phyloP scores from a whole-genome alignment of 2,888 invertebrate genomes.

The Dynastes hyllus region DNA sequence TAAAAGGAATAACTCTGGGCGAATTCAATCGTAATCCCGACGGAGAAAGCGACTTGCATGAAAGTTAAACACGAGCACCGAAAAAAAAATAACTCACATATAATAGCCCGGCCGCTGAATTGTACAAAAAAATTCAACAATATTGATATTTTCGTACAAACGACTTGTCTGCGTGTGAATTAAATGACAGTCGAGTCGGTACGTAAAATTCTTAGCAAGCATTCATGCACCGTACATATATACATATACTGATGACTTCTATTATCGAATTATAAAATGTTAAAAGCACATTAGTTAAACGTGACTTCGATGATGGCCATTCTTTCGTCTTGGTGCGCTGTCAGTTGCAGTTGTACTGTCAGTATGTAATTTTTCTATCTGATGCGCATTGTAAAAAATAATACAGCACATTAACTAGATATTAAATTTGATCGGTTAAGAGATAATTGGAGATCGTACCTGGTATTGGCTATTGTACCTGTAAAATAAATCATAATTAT shows the following conservation, averaged over 20 bases:
- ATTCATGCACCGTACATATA: not conserved
- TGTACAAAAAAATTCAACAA: constrained; percentile 18
- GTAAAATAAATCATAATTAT: too few relatives aligned
- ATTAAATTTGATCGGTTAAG: constrained; percentile 2
- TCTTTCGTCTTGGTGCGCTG: constrained; percentile 17
- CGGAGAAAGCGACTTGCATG: constrained; percentile 50
- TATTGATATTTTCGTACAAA: constrained; percentile 44
- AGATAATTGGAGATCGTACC: not conserved
- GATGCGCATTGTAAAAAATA: constrained; percentile 26
- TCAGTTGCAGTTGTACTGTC: constrained; percentile 33
- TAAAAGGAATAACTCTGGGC: constrained; percentile 52
- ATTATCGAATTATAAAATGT: constrained; percentile 38
- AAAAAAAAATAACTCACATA: constrained; percentile 32
- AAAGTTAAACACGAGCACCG: constrained; percentile 30
- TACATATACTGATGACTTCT: constrained; percentile 31
- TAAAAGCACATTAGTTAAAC: constrained; percentile 31
- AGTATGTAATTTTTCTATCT: constrained; percentile 23
- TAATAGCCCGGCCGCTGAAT: constrained; percentile 29
- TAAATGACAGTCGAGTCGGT: constrained; percentile 17
- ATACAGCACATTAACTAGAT: constrained; percentile 21
- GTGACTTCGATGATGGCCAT: constrained; percentile 13
- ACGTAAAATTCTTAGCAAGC: constrained; percentile 16
- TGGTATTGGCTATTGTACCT: too few relatives aligned
- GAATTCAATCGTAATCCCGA: constrained; percentile 42
- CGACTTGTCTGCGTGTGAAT: constrained; percentile 5